Base-by-base conservation (phyloP, 2,888 invertebrate genomes). In the Celastrina argiolus region DNA sequence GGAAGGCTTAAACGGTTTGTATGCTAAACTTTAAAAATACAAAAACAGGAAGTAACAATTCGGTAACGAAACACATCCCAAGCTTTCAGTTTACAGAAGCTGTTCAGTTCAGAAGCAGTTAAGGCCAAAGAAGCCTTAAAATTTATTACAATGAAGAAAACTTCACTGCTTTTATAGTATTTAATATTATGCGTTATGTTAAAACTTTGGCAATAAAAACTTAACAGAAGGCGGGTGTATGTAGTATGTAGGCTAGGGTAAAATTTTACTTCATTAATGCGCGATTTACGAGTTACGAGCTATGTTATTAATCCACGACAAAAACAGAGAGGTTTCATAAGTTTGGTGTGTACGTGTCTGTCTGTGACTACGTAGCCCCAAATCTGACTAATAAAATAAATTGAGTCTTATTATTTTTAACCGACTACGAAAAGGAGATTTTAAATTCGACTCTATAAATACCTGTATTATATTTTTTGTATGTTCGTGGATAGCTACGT, bases 201-300 rank as follows among this genome's bases (percentile, higher is more conserved):
- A 31, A 16, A 58, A 58, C 56, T 58, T 58, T n/a, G 28, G 28
- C 56, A 31, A 58, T 58, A 58, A 58, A 8, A 58, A 8, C 56
- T 56, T 31, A 31, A 56, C 28, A 14, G 28, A 8, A 28, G 26
- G n/a, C 28, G 28, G 56, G n/a, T 56, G 26, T 56, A 56, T 58
- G 28, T 28, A 31, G 26, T 56, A 56, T 58, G 28, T 28, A 31
- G 31, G 28, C 31, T 31, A 31, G n/a, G 16, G 31, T 16, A 7
- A n/a, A 31, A 58, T 16, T 31, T 31, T 31, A 28, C 58, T 58
- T n/a, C 16, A 31, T 31, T 16, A 31, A 14, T 51, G 45, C n/a
- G n/a, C 58, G 31, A 12, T 31, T 31, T 58, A 51, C 10, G 51
- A 51, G 6, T 14, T 51, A 3, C 10, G 12, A 51, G 45, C 8